Percentiles rank a stretch among this genome's conserved stretches.
Evolutionary conservation across 2,797 vertebrate species (phyloP).

Genomic region (Gallinago solitaria): DNA sequence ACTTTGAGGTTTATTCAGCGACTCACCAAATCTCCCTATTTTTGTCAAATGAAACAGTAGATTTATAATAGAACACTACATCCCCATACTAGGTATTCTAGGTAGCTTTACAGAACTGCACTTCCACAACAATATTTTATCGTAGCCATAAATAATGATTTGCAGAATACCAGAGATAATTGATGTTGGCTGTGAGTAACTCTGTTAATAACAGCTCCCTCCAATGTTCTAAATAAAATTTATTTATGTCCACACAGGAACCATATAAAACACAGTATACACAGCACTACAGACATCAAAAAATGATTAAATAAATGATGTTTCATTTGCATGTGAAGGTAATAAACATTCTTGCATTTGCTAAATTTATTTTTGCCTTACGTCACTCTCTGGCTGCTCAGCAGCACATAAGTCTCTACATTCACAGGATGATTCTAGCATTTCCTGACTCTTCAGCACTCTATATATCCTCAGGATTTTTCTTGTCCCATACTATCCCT

Average conservation of each 20-base stretch:
- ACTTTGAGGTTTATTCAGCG: neutral
- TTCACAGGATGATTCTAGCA: neutral
- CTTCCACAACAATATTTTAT: slow-evolving; percentile 33
- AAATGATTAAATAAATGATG: slow-evolving; percentile 57
- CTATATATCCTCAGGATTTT: neutral
- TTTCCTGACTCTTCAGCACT: neutral
- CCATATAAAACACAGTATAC: slow-evolving; percentile 38
- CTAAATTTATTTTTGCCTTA: slow-evolving; percentile 12
- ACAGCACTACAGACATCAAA: slow-evolving; percentile 31
- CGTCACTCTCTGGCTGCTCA: neutral
- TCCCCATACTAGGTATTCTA: neutral
- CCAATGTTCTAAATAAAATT: slow-evolving; percentile 43
- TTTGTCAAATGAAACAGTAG: neutral
- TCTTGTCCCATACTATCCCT: neutral
- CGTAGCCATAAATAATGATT: slow-evolving; percentile 47
- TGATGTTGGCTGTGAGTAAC: slow-evolving; percentile 51
- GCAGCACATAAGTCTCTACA: neutral
- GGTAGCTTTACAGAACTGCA: slow-evolving; percentile 9
- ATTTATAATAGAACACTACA: neutral
- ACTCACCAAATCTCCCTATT: neutral
- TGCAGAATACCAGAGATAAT: slow-evolving; percentile 39
- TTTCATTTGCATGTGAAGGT: slow-evolving; percentile 48
- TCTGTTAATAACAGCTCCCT: slow-evolving; percentile 40
- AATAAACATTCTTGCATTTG: slow-evolving; percentile 38
- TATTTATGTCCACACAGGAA: slow-evolving; percentile 50